Base-by-base conservation (phyloP, 23 tunicate species). In the Diplosoma virens region DNA sequence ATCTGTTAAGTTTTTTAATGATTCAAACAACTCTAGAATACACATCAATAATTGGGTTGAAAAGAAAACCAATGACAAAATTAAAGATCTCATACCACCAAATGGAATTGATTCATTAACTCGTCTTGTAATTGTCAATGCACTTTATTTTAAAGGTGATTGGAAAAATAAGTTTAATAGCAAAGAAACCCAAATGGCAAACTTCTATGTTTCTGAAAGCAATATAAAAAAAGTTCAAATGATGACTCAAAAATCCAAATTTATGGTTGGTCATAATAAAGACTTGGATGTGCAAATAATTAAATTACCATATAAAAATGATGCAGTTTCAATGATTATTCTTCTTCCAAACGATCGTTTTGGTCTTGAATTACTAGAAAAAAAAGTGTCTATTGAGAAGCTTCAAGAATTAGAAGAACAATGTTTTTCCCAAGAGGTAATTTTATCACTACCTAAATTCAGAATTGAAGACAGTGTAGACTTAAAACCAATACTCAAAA, bases 91-190 rank as follows among this genome's bases (percentile, higher is more conserved):
- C 56, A 23, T 89, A n/a, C 96, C 84, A 31, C 7, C 37, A 36
- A 85, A 85, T 0, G 47, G 78, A 3, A 79, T 89, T 37, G 73
- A 74, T 18, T 27, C 79, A 2, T 37, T 30, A 18, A 81, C 86
- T 20, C 32, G 77, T 6, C 65, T 90, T 16, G 90, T 90, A 20
- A 28, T 90, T 26, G 86, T 82, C 26, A 84, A 84, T 66, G 97
- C 97, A 6, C 37, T 90, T 25, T 90, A 90, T 37, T 90, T 90
- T 64, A 90, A 84, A 79, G 97, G 97, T 35, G 73, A 74, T 30
- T 90, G 97, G 97, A 37, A 34, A 41, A 52, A 79, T 28, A 69
- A 73, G 66, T 90, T 90, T 79, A 52, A 84, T 25, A 16, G 30
- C 0, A 34, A 27, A 3, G 26, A 27, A 0, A 90, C 97, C 22